phyloP scores from a whole-genome alignment of 2,888 invertebrate genomes.

The Palloptera scutellata region DNA sequence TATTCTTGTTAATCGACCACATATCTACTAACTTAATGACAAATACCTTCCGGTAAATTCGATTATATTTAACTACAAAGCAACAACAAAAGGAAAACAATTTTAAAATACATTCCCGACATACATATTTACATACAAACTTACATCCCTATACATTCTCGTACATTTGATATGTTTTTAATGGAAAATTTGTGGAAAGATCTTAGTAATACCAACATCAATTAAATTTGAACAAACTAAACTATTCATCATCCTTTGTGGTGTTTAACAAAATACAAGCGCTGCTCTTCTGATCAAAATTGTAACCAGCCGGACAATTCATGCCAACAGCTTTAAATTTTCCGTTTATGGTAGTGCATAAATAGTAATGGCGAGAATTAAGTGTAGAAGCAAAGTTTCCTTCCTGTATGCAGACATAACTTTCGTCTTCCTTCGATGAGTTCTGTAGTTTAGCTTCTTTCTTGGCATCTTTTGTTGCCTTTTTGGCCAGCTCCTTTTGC shows the following conservation, averaged over 20 bases:
- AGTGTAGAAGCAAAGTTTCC: constrained; percentile 40
- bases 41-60: too few relatives aligned
- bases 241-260: constrained; percentile 18
- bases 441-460: constrained; percentile 43
- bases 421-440: constrained; percentile 27
- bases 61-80: too few relatives aligned
- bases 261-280: constrained; percentile 8
- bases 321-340: constrained; percentile 33
- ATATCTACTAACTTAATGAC: too few relatives aligned
- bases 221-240: too few relatives aligned
- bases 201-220: background rate
- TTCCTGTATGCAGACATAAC: constrained; percentile 30
- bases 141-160: too few relatives aligned
- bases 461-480: constrained; percentile 51
- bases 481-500: constrained; percentile 49
- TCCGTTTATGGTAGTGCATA: constrained; percentile 35
- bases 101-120: too few relatives aligned
- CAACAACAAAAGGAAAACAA: too few relatives aligned
- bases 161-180: background rate
- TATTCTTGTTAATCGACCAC: background rate
- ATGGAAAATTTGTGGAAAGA: background rate
- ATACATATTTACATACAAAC: too few relatives aligned
- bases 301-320: constrained; percentile 29
- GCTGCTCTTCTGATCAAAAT: constrained; percentile 26
- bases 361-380: constrained; percentile 23